phyloP scores from a whole-genome alignment of 2,113 vertebrate species.

The Stegastes partitus region DNA sequence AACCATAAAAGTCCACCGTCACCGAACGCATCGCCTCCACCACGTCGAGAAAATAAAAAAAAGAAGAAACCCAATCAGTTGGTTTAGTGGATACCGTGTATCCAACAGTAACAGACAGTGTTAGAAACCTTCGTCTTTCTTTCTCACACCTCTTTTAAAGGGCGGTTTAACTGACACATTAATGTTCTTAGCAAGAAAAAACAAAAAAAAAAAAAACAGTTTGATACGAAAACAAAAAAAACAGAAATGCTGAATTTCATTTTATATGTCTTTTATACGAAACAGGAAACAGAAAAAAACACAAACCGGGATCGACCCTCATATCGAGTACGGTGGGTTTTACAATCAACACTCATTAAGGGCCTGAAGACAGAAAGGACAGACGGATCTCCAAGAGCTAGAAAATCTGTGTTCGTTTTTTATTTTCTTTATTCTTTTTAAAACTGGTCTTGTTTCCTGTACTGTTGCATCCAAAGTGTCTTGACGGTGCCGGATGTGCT shows the following conservation, averaged over 20 bases:
- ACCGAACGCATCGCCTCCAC: slow-evolving; percentile 30
- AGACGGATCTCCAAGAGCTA: slow-evolving; percentile 32
- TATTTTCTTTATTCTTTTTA: neutral
- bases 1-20: slow-evolving; percentile 31
- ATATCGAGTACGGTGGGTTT: slow-evolving; percentile 33
- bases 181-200: slow-evolving; percentile 59
- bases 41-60: slow-evolving; percentile 79
- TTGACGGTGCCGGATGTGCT: slow-evolving; percentile 82
- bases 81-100: slow-evolving; percentile 96
- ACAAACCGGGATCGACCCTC: slow-evolving; percentile 76
- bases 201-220: slow-evolving; percentile 80
- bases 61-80: slow-evolving; percentile 86
- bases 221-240: slow-evolving; percentile 86
- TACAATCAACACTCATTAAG: slow-evolving; percentile 54
- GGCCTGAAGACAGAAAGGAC: slow-evolving; percentile 39
- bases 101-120: slow-evolving; percentile 90
- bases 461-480: slow-evolving; percentile 46
- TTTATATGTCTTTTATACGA: slow-evolving; percentile 96
- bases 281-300: slow-evolving; percentile 56
- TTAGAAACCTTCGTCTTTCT: slow-evolving; percentile 80
- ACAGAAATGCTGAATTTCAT: slow-evolving; percentile 91
- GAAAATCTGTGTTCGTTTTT: slow-evolving; percentile 6
- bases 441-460: slow-evolving; percentile 17
- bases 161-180: slow-evolving; percentile 81
- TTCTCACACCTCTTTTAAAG: slow-evolving; percentile 87